A percentile compares a stretch with the other conserved stretches of the same genome.
These are phyloP conservation scores for Dendrolimus houi DNA, from an alignment of 2,888 invertebrate species.

Conservation along the genomic window DNA sequence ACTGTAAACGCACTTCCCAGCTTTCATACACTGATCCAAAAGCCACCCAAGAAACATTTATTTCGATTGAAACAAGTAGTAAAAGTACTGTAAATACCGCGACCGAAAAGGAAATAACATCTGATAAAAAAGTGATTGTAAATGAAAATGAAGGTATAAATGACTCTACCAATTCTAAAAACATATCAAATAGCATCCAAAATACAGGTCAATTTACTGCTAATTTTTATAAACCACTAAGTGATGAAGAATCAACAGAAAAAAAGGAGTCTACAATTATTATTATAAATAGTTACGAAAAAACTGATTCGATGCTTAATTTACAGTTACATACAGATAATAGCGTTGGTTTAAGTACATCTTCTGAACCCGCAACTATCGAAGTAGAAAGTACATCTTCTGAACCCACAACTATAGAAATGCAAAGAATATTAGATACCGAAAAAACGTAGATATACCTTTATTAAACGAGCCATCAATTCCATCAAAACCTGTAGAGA, in stretches of 20 bases:
- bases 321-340: background rate
- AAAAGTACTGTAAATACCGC: no score
- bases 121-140: background rate
- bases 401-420: background rate
- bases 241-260: slow-evolving; percentile 12
- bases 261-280: background rate
- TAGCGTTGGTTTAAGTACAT: no score
- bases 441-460: slow-evolving; percentile 38
- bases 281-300: background rate
- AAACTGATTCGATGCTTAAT: no score
- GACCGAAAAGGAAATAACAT: no score
- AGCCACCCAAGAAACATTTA: no score
- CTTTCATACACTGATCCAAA: no score
- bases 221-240: slow-evolving; percentile 48
- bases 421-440: background rate
- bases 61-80: no score
- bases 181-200: background rate
- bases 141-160: background rate
- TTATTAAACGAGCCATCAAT: slow-evolving; percentile 39
- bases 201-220: slow-evolving; percentile 24
- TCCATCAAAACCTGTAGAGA: slow-evolving; percentile 25
- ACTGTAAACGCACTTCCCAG: no score
- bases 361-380: background rate
- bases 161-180: no score
- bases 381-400: background rate